Conservation (phyloP, 2,888 invertebrate species). For the Xestobium rufovillosum region DNA sequence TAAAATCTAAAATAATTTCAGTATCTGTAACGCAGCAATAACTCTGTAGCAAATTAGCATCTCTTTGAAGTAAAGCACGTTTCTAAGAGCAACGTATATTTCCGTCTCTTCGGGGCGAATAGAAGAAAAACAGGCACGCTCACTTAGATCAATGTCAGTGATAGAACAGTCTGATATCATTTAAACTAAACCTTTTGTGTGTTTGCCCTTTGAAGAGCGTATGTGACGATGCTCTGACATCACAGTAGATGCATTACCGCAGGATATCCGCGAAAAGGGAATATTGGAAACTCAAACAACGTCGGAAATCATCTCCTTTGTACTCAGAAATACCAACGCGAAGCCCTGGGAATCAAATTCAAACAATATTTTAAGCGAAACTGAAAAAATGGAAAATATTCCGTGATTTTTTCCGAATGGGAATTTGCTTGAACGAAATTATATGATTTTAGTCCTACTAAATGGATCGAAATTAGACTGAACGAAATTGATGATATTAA, state of each 20-base stretch:
- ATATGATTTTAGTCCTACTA: no score
- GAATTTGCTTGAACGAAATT: no score
- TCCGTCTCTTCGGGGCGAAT: slow-evolving; percentile 15
- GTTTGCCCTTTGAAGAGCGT: slow-evolving; percentile 24
- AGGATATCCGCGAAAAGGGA: slow-evolving; percentile 25
- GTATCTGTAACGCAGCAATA: no score
- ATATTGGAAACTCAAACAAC: slow-evolving; percentile 23
- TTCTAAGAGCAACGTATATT: slow-evolving; percentile 11
- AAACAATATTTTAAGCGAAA: slow-evolving; percentile 1
- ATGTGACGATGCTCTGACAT: slow-evolving; percentile 27
- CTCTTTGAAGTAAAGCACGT: slow-evolving; percentile 25
- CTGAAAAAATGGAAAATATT: no score
- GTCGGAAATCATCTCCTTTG: slow-evolving; percentile 24
- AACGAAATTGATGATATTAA: no score
- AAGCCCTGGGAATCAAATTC: background rate
- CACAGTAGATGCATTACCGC: slow-evolving; percentile 26
- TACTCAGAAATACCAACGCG: background rate
- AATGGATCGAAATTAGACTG: no score
- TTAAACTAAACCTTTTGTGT: slow-evolving; percentile 30
- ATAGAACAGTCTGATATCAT: slow-evolving; percentile 25
- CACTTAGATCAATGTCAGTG: slow-evolving; percentile 22
- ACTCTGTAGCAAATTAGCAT: slow-evolving; percentile 32
- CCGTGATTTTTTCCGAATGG: no score
- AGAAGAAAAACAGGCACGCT: slow-evolving; percentile 24
- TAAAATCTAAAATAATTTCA: no score